phyloP scores from a whole-genome alignment of 1,140 invertebrate genomes.

The Pemphigus obesinymphae region DNA sequence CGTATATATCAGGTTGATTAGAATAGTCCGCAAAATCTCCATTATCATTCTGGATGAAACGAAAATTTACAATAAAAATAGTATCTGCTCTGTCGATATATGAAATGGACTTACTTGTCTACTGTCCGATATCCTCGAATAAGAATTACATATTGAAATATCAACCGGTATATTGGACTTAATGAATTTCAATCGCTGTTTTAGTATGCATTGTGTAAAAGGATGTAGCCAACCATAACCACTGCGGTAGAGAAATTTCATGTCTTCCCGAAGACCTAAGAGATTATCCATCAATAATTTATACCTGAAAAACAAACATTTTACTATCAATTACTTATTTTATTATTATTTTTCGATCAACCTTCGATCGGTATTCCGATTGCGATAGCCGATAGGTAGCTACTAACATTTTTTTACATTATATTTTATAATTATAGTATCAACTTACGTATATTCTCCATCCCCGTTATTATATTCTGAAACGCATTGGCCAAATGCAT shows the following conservation, averaged over 20 bases:
- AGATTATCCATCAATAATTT: conserved; percentile 13
- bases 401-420: no score
- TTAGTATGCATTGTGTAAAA: conserved; percentile 19
- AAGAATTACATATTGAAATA: not conserved
- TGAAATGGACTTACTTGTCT: not conserved
- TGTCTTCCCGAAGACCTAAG: not conserved
- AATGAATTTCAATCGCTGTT: conserved; percentile 20
- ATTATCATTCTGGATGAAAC: not conserved
- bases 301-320: not conserved
- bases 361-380: not conserved
- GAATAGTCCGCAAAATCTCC: not conserved
- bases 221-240: conserved; percentile 20
- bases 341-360: not conserved
- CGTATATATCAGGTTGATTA: conserved; percentile 5
- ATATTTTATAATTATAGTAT: not conserved
- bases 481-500: conserved; percentile 25
- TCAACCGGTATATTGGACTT: not conserved
- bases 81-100: no score
- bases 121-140: not conserved
- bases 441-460: conserved; percentile 1
- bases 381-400: not conserved
- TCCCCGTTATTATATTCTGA: not conserved
- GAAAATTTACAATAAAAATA: not conserved
- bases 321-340: not conserved
- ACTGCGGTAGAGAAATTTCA: not conserved